Conservation (phyloP, 2,797 vertebrate species). For the Acanthopagrus latus region DNA sequence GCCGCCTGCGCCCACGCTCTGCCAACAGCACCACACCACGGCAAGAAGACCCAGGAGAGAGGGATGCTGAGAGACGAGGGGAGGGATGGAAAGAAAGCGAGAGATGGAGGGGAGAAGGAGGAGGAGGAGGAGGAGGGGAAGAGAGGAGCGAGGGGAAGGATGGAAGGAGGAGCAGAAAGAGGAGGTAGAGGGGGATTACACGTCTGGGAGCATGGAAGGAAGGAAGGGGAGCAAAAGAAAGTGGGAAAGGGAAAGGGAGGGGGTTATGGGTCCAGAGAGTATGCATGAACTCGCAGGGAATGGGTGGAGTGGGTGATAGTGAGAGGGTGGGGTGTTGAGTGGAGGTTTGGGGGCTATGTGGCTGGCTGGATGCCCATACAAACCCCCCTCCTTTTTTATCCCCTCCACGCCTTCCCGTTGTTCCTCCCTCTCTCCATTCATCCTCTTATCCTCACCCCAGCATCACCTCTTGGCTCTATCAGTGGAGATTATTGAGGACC, state of each 20-base stretch:
- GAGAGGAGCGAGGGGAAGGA: conserved; percentile 38
- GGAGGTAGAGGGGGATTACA: conserved; percentile 59
- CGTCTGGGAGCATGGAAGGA: conserved; percentile 50
- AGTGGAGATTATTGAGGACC: conserved; percentile 51
- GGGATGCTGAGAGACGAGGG: conserved; percentile 76
- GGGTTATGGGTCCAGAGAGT: conserved; percentile 50
- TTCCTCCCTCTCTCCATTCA: conserved; percentile 56
- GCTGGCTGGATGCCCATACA: conserved; percentile 70
- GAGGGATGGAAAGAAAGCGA: conserved; percentile 63
- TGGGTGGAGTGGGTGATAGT: conserved; percentile 52
- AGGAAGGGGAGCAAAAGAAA: conserved; percentile 44
- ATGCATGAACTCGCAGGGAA: conserved; percentile 60
- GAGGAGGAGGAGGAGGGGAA: conserved; percentile 13
- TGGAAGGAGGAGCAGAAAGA: conserved; percentile 44
- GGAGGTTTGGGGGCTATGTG: conserved; percentile 47
- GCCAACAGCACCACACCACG: conserved; percentile 82
- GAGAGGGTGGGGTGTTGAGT: conserved; percentile 33
- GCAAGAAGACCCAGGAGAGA: conserved; percentile 83
- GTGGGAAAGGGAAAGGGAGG: conserved; percentile 29
- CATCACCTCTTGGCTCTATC: conserved; percentile 62
- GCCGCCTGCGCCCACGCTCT: conserved; percentile 86
- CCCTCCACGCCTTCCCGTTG: conserved; percentile 41
- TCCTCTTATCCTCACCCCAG: conserved; percentile 68
- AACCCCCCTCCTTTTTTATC: conserved; percentile 44
- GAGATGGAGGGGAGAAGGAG: conserved; percentile 35